These are phyloP conservation scores for Mellilla xanthometata DNA, from an alignment of 2,888 invertebrate species.

Conservation along the genomic window DNA sequence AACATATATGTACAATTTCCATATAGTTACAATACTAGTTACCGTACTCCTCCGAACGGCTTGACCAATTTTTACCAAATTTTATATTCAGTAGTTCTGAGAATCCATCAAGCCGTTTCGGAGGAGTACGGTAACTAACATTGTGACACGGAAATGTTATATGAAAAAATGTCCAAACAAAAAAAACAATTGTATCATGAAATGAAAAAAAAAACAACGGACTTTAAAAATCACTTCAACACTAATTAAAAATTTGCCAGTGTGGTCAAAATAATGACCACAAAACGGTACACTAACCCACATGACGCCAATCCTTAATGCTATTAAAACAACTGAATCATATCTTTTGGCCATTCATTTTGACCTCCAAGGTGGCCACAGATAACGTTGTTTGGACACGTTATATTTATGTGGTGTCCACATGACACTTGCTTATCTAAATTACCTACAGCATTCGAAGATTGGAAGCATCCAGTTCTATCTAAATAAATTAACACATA, in stretches of 20 bases:
- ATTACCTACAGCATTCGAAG: slow-evolving; percentile 74
- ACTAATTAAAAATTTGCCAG: neutral
- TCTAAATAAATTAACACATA: slow-evolving; percentile 23
- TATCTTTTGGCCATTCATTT: slow-evolving; percentile 68
- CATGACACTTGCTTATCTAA: slow-evolving; percentile 70
- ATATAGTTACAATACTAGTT: no score
- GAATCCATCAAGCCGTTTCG: no score
- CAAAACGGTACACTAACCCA: slow-evolving; percentile 16
- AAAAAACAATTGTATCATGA: no score
- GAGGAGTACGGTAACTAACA: no score
- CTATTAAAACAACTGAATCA: slow-evolving; percentile 46
- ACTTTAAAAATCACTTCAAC: neutral
- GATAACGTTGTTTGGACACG: slow-evolving; percentile 72
- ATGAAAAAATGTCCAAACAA: no score
- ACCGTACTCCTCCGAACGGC: no score
- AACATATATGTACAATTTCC: no score
- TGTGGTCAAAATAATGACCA: neutral
- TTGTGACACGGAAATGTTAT: no score
- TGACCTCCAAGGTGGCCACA: slow-evolving; percentile 70
- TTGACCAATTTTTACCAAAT: no score
- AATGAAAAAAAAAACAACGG: neutral
- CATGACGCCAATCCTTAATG: slow-evolving; percentile 34
- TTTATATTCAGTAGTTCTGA: no score
- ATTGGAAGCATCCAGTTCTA: slow-evolving; percentile 61
- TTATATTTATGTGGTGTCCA: slow-evolving; percentile 70